A percentile compares a stretch with the other conserved stretches of the same genome.
Evolutionary conservation across 2,888 invertebrate genomes (phyloP).

Genomic region (Nomada goodeniana): DNA sequence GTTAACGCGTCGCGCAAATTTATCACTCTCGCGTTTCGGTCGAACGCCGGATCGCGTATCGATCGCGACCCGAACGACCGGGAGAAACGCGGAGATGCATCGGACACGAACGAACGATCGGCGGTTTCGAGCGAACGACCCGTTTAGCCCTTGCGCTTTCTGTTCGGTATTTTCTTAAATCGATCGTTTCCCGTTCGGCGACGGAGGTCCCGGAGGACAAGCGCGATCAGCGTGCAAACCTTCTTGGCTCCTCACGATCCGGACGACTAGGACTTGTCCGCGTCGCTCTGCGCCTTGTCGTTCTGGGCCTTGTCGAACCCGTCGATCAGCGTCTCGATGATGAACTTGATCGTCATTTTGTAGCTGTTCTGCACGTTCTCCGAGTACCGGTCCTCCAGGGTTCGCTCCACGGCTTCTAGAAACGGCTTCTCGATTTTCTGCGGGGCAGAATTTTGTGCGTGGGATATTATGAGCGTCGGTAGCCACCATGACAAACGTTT

Average conservation of each 20-base stretch:
- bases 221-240: conserved; percentile 10
- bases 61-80: background rate
- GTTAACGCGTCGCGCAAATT: conserved; percentile 23
- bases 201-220: background rate
- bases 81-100: conserved; percentile 12
- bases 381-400: conserved; percentile 94
- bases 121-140: conserved; percentile 10
- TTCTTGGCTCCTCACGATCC: conserved; percentile 35
- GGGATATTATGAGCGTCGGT: too few relatives aligned
- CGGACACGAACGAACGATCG: conserved; percentile 39
- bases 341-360: conserved; percentile 94
- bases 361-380: conserved; percentile 96
- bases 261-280: conserved; percentile 73
- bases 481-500: too few relatives aligned
- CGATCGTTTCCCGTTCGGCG: conserved; percentile 8
- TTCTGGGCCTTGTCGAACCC: conserved; percentile 88
- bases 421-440: conserved; percentile 97
- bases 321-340: conserved; percentile 92
- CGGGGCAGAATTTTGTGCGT: conserved; percentile 56
- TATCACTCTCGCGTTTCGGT: conserved; percentile 12
- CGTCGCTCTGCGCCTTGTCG: conserved; percentile 83
- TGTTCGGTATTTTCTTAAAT: conserved; percentile 3
- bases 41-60: conserved; percentile 1
- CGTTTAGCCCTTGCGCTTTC: background rate
- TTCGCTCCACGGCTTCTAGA: conserved; percentile 93